These are phyloP conservation scores for Drosophila acutilabella DNA, from an alignment of 2,888 invertebrate genomes.

Conservation along the genomic window DNA sequence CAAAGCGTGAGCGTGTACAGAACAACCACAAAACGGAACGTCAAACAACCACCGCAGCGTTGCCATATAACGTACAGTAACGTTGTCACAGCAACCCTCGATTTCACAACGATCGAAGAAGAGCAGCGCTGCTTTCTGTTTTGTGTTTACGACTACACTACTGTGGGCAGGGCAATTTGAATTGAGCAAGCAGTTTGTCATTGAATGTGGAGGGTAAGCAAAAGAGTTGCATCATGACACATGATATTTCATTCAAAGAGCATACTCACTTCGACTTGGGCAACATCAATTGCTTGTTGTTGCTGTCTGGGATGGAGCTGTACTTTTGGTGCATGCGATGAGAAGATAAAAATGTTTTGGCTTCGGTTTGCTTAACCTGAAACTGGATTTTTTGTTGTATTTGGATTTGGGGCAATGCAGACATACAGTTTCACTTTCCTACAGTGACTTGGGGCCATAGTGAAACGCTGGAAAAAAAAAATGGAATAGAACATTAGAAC, in stretches of 20 bases:
- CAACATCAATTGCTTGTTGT: slow-evolving; percentile 46
- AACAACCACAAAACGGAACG: slow-evolving; percentile 63
- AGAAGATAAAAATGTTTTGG: slow-evolving; percentile 68
- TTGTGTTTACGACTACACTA: slow-evolving; percentile 47
- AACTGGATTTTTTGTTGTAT: slow-evolving; percentile 67
- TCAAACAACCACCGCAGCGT: slow-evolving; percentile 74
- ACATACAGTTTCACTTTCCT: slow-evolving; percentile 67
- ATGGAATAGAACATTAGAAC: slow-evolving; percentile 28
- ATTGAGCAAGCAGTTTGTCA: neutral
- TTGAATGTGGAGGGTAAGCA: neutral
- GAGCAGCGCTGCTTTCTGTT: slow-evolving; percentile 18
- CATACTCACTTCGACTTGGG: slow-evolving; percentile 47
- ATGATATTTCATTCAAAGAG: slow-evolving; percentile 25
- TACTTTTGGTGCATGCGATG: slow-evolving; percentile 64
- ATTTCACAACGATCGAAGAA: slow-evolving; percentile 53
- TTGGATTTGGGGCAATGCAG: slow-evolving; percentile 56
- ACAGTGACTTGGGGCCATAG: slow-evolving; percentile 52
- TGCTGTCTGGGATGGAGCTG: slow-evolving; percentile 67
- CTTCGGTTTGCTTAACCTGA: slow-evolving; percentile 68
- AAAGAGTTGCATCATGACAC: too few relatives aligned
- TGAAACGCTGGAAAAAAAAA: slow-evolving; percentile 32
- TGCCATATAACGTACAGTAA: slow-evolving; percentile 41
- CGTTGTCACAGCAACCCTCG: slow-evolving; percentile 61
- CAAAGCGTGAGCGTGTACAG: slow-evolving; percentile 17
- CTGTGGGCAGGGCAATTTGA: neutral